Conservation (phyloP, 2,888 invertebrate species). For the Maniola hyperantus region DNA sequence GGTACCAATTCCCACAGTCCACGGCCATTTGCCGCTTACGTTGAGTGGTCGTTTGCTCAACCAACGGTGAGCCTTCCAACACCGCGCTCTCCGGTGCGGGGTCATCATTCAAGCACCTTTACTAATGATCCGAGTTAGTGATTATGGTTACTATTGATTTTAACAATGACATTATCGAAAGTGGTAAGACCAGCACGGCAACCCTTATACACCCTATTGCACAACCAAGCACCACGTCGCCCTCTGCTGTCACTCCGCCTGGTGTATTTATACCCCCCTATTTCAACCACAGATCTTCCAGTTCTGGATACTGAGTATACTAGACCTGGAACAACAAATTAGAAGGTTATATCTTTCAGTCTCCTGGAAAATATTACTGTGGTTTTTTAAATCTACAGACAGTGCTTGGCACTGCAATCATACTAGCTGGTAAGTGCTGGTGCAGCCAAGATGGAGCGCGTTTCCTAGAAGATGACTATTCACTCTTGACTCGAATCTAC, state of each 20-base stretch:
- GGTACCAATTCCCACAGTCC: too few relatives aligned
- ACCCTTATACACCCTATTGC: slow-evolving; percentile 47
- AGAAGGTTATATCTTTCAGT: background rate
- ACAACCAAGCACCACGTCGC: slow-evolving; percentile 49
- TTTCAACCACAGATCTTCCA: slow-evolving; percentile 54
- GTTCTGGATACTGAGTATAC: slow-evolving; percentile 48
- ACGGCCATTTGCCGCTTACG: too few relatives aligned
- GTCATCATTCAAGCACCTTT: background rate
- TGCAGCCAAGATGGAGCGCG: too few relatives aligned
- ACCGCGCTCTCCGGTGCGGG: too few relatives aligned
- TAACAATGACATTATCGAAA: slow-evolving; percentile 48
- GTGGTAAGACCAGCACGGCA: slow-evolving; percentile 56
- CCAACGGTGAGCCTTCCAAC: too few relatives aligned
- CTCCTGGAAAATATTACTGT: background rate
- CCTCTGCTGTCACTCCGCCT: slow-evolving; percentile 52
- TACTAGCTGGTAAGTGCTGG: too few relatives aligned
- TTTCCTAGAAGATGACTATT: too few relatives aligned
- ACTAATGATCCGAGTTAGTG: slow-evolving; percentile 21
- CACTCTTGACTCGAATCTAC: too few relatives aligned
- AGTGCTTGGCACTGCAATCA: too few relatives aligned
- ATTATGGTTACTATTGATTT: slow-evolving; percentile 41
- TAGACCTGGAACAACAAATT: slow-evolving; percentile 34
- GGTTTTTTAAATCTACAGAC: too few relatives aligned
- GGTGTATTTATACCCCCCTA: slow-evolving; percentile 55
- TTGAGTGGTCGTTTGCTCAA: too few relatives aligned